These are phyloP conservation scores for Paramormyrops hopkinsi DNA, from an alignment of 2,797 vertebrate genomes.

Conservation along the genomic window DNA sequence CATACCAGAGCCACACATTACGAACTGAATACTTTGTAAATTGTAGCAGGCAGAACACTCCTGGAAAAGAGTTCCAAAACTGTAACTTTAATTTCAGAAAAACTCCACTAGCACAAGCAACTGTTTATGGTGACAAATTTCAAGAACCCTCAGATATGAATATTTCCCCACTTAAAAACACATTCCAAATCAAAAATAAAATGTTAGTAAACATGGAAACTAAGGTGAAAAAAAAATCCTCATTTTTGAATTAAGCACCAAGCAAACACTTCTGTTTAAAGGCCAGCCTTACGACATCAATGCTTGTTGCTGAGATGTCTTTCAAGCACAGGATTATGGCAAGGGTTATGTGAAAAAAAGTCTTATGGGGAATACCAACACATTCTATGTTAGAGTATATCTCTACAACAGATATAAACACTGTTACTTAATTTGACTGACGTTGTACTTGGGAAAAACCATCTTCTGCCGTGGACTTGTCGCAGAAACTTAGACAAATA, in stretches of 20 bases:
- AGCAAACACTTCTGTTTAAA: background rate
- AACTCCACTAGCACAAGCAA: background rate
- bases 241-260: background rate
- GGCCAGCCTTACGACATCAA: background rate
- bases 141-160: background rate
- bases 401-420: background rate
- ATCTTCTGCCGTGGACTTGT: background rate
- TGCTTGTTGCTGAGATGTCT: background rate
- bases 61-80: background rate
- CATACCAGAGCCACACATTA: background rate
- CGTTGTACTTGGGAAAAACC: background rate
- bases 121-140: background rate
- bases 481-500: background rate
- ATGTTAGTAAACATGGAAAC: background rate
- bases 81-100: background rate
- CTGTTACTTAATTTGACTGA: background rate
- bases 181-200: background rate
- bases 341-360: background rate
- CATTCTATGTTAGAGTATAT: background rate
- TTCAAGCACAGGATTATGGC: background rate
- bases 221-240: background rate
- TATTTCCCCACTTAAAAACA: background rate
- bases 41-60: background rate
- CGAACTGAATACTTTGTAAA: background rate
- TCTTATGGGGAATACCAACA: background rate